Conservation (phyloP, 1,140 invertebrate species). For the Cydia strobilella region DNA sequence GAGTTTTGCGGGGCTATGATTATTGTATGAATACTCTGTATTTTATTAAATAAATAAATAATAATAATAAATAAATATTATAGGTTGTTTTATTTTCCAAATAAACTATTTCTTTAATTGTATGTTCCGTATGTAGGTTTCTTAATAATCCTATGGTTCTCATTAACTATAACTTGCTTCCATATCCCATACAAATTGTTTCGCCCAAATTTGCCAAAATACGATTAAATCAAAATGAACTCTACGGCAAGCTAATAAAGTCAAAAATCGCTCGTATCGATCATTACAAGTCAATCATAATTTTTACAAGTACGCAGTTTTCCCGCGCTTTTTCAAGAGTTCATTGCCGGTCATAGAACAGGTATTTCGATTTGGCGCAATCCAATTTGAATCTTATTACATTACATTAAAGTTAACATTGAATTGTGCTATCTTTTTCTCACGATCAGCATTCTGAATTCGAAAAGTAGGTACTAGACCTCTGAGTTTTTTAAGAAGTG, state of each 20-base stretch:
- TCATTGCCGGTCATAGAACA: slow-evolving; percentile 32
- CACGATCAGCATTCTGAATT: slow-evolving; percentile 41
- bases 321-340: slow-evolving; percentile 31
- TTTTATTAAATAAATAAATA: no score
- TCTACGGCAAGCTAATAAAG: not conserved
- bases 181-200: not conserved
- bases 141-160: no score
- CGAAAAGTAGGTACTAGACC: slow-evolving; percentile 34
- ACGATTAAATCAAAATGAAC: not conserved
- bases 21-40: no score
- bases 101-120: no score
- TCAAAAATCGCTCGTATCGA: not conserved
- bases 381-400: slow-evolving; percentile 31
- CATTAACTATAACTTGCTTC: not conserved
- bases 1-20: no score
- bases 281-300: no score
- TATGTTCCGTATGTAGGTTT: no score
- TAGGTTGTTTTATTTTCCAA: no score
- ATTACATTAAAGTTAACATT: slow-evolving; percentile 21
- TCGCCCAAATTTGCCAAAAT: not conserved
- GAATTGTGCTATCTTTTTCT: slow-evolving; percentile 35
- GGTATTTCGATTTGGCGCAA: slow-evolving; percentile 20
- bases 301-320: not conserved
- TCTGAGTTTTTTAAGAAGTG: not conserved
- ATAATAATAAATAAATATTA: no score